These are phyloP conservation scores for Prietella phreatophila DNA, from an alignment of 2,113 vertebrate genomes.

Conservation along the genomic window DNA sequence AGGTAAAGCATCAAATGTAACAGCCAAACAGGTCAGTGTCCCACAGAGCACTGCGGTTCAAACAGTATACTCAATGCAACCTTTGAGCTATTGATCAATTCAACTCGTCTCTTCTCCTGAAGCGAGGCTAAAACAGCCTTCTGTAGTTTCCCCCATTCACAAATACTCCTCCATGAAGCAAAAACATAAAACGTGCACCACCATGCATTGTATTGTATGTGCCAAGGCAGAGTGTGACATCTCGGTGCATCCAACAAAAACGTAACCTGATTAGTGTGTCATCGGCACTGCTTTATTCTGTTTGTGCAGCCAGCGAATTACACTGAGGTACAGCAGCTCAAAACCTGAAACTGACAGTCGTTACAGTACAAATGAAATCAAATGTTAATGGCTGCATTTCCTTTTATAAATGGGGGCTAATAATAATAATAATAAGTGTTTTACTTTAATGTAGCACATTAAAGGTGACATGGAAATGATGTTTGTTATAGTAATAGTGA, in stretches of 20 bases:
- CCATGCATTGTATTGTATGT: not conserved
- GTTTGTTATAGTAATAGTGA: not conserved
- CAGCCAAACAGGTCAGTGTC: conserved; percentile 63
- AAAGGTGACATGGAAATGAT: not conserved
- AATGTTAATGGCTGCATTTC: not conserved
- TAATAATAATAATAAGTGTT: not conserved
- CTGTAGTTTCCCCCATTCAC: not conserved
- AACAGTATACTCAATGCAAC: conserved; percentile 57
- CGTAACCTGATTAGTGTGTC: not conserved
- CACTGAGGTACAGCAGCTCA: not conserved
- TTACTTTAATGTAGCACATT: not conserved
- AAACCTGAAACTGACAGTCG: not conserved
- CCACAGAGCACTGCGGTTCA: conserved; percentile 54
- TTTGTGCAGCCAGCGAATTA: not conserved
- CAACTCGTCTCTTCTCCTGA: not conserved
- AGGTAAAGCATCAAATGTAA: conserved; percentile 19
- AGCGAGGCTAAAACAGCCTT: not conserved
- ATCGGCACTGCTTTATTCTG: not conserved
- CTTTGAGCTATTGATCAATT: conserved; percentile 71
- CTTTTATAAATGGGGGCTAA: not conserved
- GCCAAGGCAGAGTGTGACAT: not conserved
- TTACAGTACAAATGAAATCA: not conserved
- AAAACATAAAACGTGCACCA: not conserved
- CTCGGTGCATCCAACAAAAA: not conserved
- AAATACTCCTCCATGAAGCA: not conserved